Percentiles rank a stretch among this genome's conserved stretches.
Conservation (phyloP, 2,113 vertebrate species). For the Nettapus auritus region DNA sequence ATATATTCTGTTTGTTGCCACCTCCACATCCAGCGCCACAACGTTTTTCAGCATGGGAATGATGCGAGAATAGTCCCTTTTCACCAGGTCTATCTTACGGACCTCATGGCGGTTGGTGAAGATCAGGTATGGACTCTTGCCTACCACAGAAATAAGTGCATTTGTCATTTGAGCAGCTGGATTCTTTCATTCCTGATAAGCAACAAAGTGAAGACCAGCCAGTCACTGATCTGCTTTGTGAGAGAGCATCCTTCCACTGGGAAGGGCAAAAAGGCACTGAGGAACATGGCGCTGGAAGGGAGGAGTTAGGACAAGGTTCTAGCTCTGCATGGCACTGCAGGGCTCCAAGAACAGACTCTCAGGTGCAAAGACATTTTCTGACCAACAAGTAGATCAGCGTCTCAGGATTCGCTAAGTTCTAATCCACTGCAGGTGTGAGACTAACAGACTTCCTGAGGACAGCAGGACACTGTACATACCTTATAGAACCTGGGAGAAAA, state of each 20-base stretch:
- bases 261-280: background rate
- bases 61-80: conserved; percentile 90
- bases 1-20: conserved; percentile 93
- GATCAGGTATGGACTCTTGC: conserved; percentile 92
- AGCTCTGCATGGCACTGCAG: background rate
- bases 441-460: background rate
- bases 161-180: conserved; percentile 4
- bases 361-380: background rate
- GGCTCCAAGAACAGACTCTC: background rate
- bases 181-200: background rate
- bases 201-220: background rate
- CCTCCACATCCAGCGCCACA: conserved; percentile 93
- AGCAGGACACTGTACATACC: background rate
- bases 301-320: background rate
- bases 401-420: background rate
- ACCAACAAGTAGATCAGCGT: background rate
- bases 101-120: conserved; percentile 98
- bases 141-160: conserved; percentile 56
- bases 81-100: conserved; percentile 91
- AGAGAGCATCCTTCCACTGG: background rate
- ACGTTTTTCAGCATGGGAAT: conserved; percentile 95
- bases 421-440: background rate
- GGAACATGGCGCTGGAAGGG: background rate
- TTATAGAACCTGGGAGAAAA: background rate
- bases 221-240: background rate